Conservation (phyloP, 2,113 vertebrate species). For the Zapornia atra region DNA sequence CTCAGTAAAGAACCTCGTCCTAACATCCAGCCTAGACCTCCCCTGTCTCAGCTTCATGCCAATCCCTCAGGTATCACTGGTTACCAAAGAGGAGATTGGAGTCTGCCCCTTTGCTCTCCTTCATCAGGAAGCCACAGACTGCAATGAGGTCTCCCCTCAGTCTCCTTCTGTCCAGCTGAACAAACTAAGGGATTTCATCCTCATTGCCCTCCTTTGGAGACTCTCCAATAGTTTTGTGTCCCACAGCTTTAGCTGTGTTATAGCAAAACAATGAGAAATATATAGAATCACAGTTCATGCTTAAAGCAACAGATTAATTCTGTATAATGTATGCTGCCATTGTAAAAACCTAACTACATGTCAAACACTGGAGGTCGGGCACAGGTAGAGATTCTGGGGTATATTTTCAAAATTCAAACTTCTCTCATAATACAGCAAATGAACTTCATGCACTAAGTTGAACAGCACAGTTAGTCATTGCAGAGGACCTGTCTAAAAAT, state of each 20-base stretch:
- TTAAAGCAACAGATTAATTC: neutral
- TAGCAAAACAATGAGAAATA: neutral
- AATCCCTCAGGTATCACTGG: too few relatives aligned
- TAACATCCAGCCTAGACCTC: too few relatives aligned
- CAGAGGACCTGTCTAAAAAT: neutral
- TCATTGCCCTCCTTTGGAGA: too few relatives aligned
- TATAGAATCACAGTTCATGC: neutral
- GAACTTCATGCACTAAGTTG: neutral
- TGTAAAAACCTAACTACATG: neutral
- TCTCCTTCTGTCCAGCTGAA: too few relatives aligned
- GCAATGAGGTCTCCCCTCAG: too few relatives aligned
- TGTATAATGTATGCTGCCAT: neutral
- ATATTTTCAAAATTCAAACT: neutral
- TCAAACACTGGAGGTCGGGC: neutral
- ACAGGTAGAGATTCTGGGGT: neutral
- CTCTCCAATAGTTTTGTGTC: too few relatives aligned
- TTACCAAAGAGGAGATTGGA: too few relatives aligned
- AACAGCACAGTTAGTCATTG: neutral
- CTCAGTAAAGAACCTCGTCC: too few relatives aligned
- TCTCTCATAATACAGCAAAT: neutral
- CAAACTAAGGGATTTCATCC: too few relatives aligned
- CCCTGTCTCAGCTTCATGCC: too few relatives aligned
- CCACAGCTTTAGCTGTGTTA: neutral
- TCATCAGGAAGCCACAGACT: too few relatives aligned
- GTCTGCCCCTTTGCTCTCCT: too few relatives aligned